Conservation (phyloP, 2,888 invertebrate genomes). For the Leucophenga montana region DNA sequence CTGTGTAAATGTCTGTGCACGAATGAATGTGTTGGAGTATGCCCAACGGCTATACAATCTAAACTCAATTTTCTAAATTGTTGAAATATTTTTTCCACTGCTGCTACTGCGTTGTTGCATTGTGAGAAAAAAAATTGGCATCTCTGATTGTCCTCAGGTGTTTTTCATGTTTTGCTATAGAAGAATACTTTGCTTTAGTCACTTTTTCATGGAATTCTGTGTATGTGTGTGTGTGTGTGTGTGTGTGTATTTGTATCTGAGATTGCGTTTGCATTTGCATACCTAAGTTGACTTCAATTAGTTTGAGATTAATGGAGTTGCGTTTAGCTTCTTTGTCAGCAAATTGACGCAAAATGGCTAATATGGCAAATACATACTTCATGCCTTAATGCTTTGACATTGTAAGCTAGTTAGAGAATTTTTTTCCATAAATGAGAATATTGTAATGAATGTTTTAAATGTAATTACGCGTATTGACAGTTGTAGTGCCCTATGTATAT, state of each 20-base stretch:
- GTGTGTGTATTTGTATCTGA: too few species aligned
- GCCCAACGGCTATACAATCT: conserved; percentile 21
- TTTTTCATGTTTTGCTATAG: conserved; percentile 14
- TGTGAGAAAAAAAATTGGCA: conserved; percentile 17
- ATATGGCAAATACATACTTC: too few species aligned
- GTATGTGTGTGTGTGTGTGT: neutral
- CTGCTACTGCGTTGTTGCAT: conserved; percentile 15
- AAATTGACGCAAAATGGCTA: too few species aligned
- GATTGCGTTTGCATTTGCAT: conserved; percentile 21
- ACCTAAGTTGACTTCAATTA: conserved; percentile 26
- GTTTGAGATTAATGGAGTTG: conserved; percentile 19
- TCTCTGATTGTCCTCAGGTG: conserved; percentile 26
- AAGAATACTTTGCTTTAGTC: neutral
- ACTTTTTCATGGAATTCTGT: neutral
- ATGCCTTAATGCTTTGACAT: too few species aligned
- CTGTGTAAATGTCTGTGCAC: too few species aligned
- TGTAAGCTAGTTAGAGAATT: too few species aligned
- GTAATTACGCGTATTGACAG: too few species aligned
- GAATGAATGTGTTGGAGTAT: neutral
- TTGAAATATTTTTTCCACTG: conserved; percentile 17
- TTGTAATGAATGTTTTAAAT: too few species aligned
- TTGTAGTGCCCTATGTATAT: too few species aligned
- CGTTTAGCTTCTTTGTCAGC: neutral
- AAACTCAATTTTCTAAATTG: conserved; percentile 29
- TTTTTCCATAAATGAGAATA: too few species aligned